Conservation (phyloP, 2,888 invertebrate species). For the Lasioglossum morio region DNA sequence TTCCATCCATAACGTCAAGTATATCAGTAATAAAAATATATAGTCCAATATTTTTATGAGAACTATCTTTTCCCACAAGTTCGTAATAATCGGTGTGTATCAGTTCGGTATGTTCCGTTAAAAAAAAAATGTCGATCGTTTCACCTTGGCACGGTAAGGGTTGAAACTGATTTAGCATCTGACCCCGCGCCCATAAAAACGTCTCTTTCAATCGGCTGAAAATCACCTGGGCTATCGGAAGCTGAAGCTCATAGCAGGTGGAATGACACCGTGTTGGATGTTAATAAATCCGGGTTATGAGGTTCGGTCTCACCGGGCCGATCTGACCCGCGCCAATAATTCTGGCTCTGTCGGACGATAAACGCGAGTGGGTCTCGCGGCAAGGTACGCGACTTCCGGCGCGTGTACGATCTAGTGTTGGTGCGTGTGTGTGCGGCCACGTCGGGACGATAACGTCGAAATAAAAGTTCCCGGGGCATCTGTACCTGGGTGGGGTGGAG, state of each 20-base stretch:
- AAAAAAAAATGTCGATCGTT: not conserved
- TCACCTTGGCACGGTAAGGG: too few species aligned
- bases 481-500: constrained; percentile 13
- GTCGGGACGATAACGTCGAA: constrained; percentile 58
- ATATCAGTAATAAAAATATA: too few species aligned
- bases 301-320: constrained; percentile 21
- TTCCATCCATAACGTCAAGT: not conserved
- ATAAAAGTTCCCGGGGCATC: constrained; percentile 65
- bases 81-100: not conserved
- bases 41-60: too few species aligned
- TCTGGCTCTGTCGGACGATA: constrained; percentile 36
- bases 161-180: not conserved
- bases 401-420: not conserved
- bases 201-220: not conserved
- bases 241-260: not conserved
- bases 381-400: not conserved
- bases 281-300: constrained; percentile 62
- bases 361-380: constrained; percentile 32
- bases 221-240: not conserved
- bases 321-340: constrained; percentile 3
- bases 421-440: not conserved
- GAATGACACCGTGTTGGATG: not conserved
- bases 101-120: not conserved
- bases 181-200: not conserved
- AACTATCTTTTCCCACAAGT: not conserved